Evolutionary conservation across 2,888 invertebrate genomes (phyloP).

Genomic region (Iselma pallidipennis): DNA sequence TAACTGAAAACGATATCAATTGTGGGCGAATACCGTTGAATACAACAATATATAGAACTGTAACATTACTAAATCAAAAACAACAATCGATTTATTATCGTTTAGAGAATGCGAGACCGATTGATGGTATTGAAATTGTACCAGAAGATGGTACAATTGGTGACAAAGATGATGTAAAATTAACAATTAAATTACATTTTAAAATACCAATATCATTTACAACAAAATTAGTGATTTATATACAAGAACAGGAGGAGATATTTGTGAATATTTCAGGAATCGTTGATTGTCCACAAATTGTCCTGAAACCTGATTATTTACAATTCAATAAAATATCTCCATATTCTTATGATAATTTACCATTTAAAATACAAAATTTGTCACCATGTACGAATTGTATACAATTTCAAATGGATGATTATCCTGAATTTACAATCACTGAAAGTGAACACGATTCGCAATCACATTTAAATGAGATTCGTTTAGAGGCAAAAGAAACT

Average conservation of each 20-base stretch:
- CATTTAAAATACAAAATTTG: slow-evolving; percentile 46
- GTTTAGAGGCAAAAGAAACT: slow-evolving; percentile 40
- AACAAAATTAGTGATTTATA: slow-evolving; percentile 22
- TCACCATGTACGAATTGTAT: slow-evolving; percentile 23
- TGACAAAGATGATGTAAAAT: slow-evolving; percentile 33
- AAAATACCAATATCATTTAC: slow-evolving; percentile 29
- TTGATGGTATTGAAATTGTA: slow-evolving; percentile 33
- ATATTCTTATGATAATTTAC: slow-evolving; percentile 42
- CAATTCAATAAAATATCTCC: slow-evolving; percentile 57
- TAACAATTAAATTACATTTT: slow-evolving; percentile 35
- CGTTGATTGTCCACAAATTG: slow-evolving; percentile 59
- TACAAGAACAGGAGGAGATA: slow-evolving; percentile 54
- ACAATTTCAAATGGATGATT: slow-evolving; percentile 40
- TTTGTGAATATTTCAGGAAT: slow-evolving; percentile 57
- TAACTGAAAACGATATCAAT: not conserved
- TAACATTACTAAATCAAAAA: not conserved
- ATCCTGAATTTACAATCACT: slow-evolving; percentile 49
- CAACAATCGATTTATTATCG: not conserved
- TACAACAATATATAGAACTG: not conserved
- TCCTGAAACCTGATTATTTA: slow-evolving; percentile 59
- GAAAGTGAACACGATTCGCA: slow-evolving; percentile 29
- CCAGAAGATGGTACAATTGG: slow-evolving; percentile 38
- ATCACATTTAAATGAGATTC: slow-evolving; percentile 22
- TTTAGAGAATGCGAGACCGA: slow-evolving; percentile 29
- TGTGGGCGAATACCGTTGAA: not conserved